phyloP scores from a whole-genome alignment of 2,888 invertebrate genomes.

The Papilio elwesi region DNA sequence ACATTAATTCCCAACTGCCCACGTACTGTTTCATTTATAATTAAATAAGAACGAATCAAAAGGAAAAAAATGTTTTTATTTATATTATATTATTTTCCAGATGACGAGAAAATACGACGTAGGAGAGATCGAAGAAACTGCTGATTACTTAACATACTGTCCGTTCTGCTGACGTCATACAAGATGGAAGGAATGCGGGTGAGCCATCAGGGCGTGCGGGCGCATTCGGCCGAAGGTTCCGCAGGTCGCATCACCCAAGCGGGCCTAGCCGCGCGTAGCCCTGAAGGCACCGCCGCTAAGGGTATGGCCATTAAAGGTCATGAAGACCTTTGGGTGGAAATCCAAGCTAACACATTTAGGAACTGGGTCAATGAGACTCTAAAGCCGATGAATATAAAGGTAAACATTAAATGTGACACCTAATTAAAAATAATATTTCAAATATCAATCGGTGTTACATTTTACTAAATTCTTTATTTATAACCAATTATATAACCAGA shows the following conservation, averaged over 20 bases:
- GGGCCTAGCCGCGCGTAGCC: slow-evolving; percentile 94
- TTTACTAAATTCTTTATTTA: no score
- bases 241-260: slow-evolving; percentile 88
- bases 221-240: slow-evolving; percentile 84
- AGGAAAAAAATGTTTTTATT: no score
- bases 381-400: slow-evolving; percentile 87
- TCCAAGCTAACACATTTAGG: slow-evolving; percentile 97
- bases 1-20: no score
- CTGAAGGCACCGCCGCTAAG: slow-evolving; percentile 96
- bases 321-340: slow-evolving; percentile 98
- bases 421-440: no score
- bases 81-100: slow-evolving; percentile 62
- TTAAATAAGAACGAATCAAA: neutral
- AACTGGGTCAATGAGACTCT: slow-evolving; percentile 99
- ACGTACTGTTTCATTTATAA: no score
- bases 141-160: slow-evolving; percentile 43
- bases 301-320: slow-evolving; percentile 98
- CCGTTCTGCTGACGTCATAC: slow-evolving; percentile 31
- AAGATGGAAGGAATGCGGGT: slow-evolving; percentile 83
- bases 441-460: no score
- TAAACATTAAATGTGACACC: slow-evolving; percentile 46
- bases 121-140: slow-evolving; percentile 58
- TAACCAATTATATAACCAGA: no score
- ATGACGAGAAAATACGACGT: slow-evolving; percentile 61
- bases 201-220: slow-evolving; percentile 83